Percentiles rank a stretch among this genome's conserved stretches.
Evolutionary conservation across 1,140 invertebrate species (phyloP).

Genomic region (Drosophila littoralis): DNA sequence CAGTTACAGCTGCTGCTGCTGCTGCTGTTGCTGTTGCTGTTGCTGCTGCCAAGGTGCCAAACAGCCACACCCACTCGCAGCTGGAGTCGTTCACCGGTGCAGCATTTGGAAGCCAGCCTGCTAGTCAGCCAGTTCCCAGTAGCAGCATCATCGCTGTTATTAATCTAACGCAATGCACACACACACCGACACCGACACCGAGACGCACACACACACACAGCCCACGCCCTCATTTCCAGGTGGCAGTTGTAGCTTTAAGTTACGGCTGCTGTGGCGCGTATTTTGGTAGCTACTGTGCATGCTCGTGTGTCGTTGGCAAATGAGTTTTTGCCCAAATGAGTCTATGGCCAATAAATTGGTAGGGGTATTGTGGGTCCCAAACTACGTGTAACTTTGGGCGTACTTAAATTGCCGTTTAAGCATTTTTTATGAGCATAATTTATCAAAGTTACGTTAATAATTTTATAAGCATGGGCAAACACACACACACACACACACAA

Average conservation of each 20-base stretch:
- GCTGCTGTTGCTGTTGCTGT: slow-evolving; percentile 10
- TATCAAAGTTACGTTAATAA: slow-evolving; percentile 81
- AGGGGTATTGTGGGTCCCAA: slow-evolving; percentile 5
- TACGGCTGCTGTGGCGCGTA: slow-evolving; percentile 58
- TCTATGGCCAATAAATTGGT: slow-evolving; percentile 75
- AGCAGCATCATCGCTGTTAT: slow-evolving; percentile 67
- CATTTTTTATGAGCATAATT: slow-evolving; percentile 81
- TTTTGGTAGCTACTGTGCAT: slow-evolving; percentile 73
- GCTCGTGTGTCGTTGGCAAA: slow-evolving; percentile 53
- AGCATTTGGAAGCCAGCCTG: slow-evolving; percentile 42
- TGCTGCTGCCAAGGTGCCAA: slow-evolving; percentile 69
- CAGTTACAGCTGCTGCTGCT: slow-evolving; percentile 44
- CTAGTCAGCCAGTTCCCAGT: slow-evolving; percentile 46
- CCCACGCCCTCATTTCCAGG: slow-evolving; percentile 30
- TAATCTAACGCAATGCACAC: slow-evolving; percentile 73
- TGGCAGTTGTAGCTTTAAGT: slow-evolving; percentile 49
- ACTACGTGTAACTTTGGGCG: slow-evolving; percentile 69
- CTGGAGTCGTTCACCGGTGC: slow-evolving; percentile 70
- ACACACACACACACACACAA: neutral
- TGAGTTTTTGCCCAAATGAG: slow-evolving; percentile 71
- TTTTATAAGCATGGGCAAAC: slow-evolving; percentile 48
- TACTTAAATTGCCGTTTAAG: slow-evolving; percentile 82
- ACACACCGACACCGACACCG: slow-evolving; percentile 21
- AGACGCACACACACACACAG: slow-evolving; percentile 5
- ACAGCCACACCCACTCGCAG: slow-evolving; percentile 65